These are phyloP conservation scores for Drosophila meridionalis DNA, from an alignment of 2,888 invertebrate species.

Conservation along the genomic window DNA sequence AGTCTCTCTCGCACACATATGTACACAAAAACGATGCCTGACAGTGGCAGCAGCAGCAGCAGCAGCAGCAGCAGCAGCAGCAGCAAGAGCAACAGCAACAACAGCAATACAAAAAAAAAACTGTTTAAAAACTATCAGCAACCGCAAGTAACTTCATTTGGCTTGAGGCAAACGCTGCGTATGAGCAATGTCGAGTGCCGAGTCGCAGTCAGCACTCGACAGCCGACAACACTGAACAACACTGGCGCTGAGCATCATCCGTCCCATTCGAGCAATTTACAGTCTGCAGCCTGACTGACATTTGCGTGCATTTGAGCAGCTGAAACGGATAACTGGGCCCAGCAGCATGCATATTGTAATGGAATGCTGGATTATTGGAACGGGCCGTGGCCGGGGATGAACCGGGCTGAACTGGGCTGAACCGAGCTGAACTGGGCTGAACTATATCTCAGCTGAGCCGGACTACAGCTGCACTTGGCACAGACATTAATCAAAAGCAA, in stretches of 20 bases:
- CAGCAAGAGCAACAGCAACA: not conserved
- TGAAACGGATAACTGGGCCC: constrained; percentile 12
- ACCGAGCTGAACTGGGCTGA: not conserved
- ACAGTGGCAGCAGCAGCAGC: constrained; percentile 22
- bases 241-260: constrained; percentile 8
- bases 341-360: constrained; percentile 7
- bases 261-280: constrained; percentile 20
- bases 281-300: constrained; percentile 29
- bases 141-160: constrained; percentile 74
- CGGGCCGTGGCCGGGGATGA: not conserved
- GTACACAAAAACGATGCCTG: constrained; percentile 44
- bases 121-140: constrained; percentile 53
- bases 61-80: not conserved
- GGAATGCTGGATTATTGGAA: constrained; percentile 8
- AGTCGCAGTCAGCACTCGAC: constrained; percentile 15
- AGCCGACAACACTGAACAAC: constrained; percentile 8
- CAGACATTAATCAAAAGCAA: constrained; percentile 37
- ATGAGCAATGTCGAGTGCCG: constrained; percentile 61
- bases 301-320: constrained; percentile 33
- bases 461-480: constrained; percentile 31
- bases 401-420: not conserved
- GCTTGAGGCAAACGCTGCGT: constrained; percentile 59
- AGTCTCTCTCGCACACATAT: constrained; percentile 47
- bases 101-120: constrained; percentile 18
- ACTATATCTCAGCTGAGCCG: not conserved